These are phyloP conservation scores for Calliopsis andreniformis DNA, from an alignment of 1,140 invertebrate genomes.

Conservation along the genomic window DNA sequence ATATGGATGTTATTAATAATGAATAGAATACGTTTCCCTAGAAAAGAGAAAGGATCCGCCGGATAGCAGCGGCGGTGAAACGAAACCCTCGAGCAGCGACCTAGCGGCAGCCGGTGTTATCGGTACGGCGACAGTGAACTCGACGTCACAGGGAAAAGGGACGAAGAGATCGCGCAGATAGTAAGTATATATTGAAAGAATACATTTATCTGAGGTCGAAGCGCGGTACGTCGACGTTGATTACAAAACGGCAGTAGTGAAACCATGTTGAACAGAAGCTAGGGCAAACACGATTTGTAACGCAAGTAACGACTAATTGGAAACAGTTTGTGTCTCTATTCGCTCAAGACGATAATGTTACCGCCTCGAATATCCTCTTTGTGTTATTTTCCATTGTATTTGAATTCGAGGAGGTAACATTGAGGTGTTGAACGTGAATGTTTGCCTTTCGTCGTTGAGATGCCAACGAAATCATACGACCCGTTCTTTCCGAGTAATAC, in stretches of 20 bases:
- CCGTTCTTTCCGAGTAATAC: not conserved
- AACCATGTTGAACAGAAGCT: not conserved
- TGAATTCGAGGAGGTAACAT: constrained; percentile 1
- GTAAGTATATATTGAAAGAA: constrained; percentile 83
- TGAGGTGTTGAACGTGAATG: not conserved
- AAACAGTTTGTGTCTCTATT: not conserved
- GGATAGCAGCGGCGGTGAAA: constrained; percentile 85
- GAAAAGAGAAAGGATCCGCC: constrained; percentile 94
- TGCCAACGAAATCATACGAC: not conserved
- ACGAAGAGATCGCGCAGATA: constrained; percentile 89
- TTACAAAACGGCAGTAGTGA: constrained; percentile 36
- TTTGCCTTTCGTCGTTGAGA: not conserved
- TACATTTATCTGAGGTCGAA: not conserved
- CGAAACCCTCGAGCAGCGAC: constrained; percentile 87
- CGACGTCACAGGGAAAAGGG: constrained; percentile 83
- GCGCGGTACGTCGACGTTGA: not conserved
- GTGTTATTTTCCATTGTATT: not conserved
- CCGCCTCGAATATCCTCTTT: not conserved
- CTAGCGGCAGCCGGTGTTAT: constrained; percentile 78
- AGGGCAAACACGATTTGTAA: not conserved
- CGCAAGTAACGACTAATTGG: not conserved
- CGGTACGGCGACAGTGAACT: constrained; percentile 82
- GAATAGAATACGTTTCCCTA: constrained; percentile 82
- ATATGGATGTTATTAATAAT: constrained; percentile 69
- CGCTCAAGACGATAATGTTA: not conserved